phyloP scores from a whole-genome alignment of 64 coral and sea anemone genomes.

The Montipora cactus region DNA sequence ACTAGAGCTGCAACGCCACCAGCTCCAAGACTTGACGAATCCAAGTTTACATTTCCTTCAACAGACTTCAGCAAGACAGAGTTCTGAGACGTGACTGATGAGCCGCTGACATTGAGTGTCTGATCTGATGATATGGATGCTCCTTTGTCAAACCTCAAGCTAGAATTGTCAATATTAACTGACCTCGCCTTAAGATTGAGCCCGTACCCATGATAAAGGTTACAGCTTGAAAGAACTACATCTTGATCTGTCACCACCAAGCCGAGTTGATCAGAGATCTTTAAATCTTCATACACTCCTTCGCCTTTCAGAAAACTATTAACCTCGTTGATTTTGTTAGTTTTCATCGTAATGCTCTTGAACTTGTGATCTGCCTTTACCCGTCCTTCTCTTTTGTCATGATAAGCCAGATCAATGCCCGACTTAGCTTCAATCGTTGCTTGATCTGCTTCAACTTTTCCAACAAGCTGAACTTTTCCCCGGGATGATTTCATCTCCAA shows the following conservation, averaged over 20 bases:
- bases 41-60: slow-evolving; percentile 47
- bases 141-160: slow-evolving; percentile 29
- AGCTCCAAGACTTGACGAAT: slow-evolving; percentile 62
- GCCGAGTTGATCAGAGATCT: slow-evolving; percentile 58
- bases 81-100: slow-evolving; percentile 29
- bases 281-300: slow-evolving; percentile 64
- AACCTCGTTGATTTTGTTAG: slow-evolving; percentile 56
- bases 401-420: slow-evolving; percentile 54
- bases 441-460: slow-evolving; percentile 57
- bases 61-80: slow-evolving; percentile 18
- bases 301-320: slow-evolving; percentile 60
- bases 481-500: slow-evolving; percentile 36
- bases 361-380: slow-evolving; percentile 54
- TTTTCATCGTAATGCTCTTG: slow-evolving; percentile 52
- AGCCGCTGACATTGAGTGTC: slow-evolving; percentile 18
- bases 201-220: slow-evolving; percentile 29
- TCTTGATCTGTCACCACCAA: slow-evolving; percentile 65
- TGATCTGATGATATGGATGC: slow-evolving; percentile 62
- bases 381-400: slow-evolving; percentile 40
- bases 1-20: slow-evolving; percentile 22
- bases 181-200: slow-evolving; percentile 54
- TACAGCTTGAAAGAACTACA: slow-evolving; percentile 59
- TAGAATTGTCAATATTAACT: slow-evolving; percentile 48
- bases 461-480: slow-evolving; percentile 46
- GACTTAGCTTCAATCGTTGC: slow-evolving; percentile 42